Conservation (phyloP, 2,113 vertebrate species). For the Pipra filicauda region DNA sequence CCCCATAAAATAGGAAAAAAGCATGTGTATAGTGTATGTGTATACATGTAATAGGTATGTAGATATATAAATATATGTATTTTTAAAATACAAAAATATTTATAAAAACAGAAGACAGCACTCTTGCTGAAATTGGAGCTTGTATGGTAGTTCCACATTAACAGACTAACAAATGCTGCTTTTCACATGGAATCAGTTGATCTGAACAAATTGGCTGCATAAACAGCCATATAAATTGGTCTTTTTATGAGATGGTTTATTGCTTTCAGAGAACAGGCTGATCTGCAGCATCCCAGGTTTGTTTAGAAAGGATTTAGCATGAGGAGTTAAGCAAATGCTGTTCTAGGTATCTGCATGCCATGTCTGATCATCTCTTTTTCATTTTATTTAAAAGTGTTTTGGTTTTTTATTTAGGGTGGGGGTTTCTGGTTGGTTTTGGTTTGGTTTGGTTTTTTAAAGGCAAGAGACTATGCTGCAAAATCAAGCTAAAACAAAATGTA, state of each 20-base stretch:
- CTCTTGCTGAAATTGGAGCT: not conserved
- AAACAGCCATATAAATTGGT: not conserved
- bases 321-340: not conserved
- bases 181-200: not conserved
- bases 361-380: not conserved
- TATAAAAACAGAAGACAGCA: not conserved
- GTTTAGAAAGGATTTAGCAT: conserved; percentile 6
- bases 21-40: not conserved
- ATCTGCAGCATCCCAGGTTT: not conserved
- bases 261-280: not conserved
- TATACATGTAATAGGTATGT: not conserved
- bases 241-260: not conserved
- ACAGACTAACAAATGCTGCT: not conserved
- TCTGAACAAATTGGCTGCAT: not conserved
- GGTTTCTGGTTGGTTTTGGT: not conserved
- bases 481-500: not conserved
- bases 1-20: not conserved
- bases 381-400: not conserved
- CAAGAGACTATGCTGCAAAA: not conserved
- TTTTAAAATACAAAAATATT: not conserved
- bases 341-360: not conserved
- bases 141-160: not conserved
- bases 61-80: not conserved
- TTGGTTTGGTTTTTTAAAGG: not conserved
- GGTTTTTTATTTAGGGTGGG: not conserved